phyloP scores from a whole-genome alignment of 2,888 invertebrate genomes.

The Leptodirus hochenwartii region DNA sequence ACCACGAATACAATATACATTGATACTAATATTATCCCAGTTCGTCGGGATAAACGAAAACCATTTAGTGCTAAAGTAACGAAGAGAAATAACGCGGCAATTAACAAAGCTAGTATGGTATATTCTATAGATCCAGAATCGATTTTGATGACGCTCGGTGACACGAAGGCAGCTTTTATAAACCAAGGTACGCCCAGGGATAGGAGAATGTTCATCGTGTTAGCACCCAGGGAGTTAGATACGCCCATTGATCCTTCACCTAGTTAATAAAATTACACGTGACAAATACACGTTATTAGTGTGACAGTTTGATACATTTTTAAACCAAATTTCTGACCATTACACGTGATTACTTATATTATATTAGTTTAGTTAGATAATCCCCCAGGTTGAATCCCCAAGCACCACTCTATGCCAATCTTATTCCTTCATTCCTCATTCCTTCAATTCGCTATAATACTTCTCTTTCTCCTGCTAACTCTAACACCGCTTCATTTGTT shows the following conservation, averaged over 20 bases:
- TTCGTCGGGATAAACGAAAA: conserved; percentile 47
- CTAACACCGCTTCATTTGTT: too few relatives aligned
- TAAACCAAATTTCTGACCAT: too few relatives aligned
- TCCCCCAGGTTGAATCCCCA: too few relatives aligned
- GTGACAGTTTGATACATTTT: too few relatives aligned
- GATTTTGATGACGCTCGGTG: conserved; percentile 35
- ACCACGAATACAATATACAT: conserved; percentile 55
- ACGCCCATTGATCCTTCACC: conserved; percentile 76
- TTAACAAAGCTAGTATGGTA: conserved; percentile 58
- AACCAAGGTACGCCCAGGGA: conserved; percentile 77
- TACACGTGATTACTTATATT: too few relatives aligned
- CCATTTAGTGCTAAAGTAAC: conserved; percentile 45
- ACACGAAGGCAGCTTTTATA: conserved; percentile 43
- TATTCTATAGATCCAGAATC: conserved; percentile 67
- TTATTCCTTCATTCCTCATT: too few relatives aligned
- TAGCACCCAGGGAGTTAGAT: conserved; percentile 72
- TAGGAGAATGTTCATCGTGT: conserved; percentile 66
- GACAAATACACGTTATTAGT: conserved; percentile 4
- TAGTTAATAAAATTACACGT: conserved; percentile 24
- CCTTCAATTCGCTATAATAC: too few relatives aligned
- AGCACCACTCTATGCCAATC: too few relatives aligned
- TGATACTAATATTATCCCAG: conserved; percentile 44
- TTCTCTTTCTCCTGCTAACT: too few relatives aligned
- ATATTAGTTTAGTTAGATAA: too few relatives aligned
- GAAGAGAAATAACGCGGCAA: conserved; percentile 55